Evolutionary conservation across 1,140 invertebrate genomes (phyloP).

Genomic region (Habropoda laboriosa): DNA sequence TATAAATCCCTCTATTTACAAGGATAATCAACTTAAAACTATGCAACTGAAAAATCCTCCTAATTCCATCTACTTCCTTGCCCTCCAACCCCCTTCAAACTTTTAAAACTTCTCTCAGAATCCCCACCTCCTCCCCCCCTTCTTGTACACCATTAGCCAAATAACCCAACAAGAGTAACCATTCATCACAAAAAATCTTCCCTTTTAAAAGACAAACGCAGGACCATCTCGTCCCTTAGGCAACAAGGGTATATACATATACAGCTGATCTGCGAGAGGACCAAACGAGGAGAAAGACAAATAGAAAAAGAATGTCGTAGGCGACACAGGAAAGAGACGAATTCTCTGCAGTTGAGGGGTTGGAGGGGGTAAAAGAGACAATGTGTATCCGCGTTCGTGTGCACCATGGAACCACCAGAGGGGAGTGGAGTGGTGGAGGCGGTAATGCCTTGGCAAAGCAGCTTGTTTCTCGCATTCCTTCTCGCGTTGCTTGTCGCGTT

Average conservation of each 20-base stretch:
- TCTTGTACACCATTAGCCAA: neutral
- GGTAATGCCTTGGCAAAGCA: slow-evolving; percentile 46
- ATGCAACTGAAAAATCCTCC: too few relatives aligned
- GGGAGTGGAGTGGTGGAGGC: too few relatives aligned
- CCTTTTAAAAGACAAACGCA: neutral
- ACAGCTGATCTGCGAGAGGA: slow-evolving; percentile 33
- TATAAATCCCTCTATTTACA: too few relatives aligned
- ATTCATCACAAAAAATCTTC: neutral
- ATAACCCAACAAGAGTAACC: neutral
- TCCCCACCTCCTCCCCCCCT: neutral
- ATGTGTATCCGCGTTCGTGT: neutral
- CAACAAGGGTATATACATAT: too few relatives aligned
- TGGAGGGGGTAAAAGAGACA: slow-evolving; percentile 29
- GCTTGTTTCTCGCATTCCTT: slow-evolving; percentile 48
- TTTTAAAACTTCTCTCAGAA: too few relatives aligned
- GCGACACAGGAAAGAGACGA: slow-evolving; percentile 21
- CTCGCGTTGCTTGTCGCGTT: slow-evolving; percentile 52
- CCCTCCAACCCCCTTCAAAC: neutral
- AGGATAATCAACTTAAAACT: too few relatives aligned
- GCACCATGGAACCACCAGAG: neutral
- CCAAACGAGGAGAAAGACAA: slow-evolving; percentile 42
- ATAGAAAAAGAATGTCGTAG: slow-evolving; percentile 46
- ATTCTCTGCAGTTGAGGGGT: too few relatives aligned
- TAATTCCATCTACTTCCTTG: neutral
- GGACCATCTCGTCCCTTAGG: neutral